Conservation (phyloP, 2,888 invertebrate species). For the Stenchaetothrips biformis region DNA sequence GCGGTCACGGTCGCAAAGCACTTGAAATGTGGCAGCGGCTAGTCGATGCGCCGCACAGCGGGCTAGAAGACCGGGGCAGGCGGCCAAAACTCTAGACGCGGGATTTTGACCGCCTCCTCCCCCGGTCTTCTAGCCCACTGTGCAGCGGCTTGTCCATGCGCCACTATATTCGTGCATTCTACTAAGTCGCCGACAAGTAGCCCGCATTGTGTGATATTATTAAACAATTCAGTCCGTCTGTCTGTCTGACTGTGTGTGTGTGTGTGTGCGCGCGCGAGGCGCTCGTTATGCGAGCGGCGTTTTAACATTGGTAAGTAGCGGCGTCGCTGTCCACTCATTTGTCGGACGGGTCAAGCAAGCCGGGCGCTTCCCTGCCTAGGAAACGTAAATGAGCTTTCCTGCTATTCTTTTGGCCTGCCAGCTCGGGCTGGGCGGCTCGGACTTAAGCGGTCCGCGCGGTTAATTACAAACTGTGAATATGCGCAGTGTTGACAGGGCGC, state of each 20-base stretch:
- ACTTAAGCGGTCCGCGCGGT: too few species aligned
- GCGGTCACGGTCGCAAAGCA: constrained; percentile 19
- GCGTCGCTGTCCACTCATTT: not conserved
- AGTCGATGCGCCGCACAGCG: not conserved
- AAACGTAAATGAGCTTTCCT: too few species aligned
- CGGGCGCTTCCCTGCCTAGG: not conserved
- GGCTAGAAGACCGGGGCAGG: too few species aligned
- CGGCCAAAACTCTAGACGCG: too few species aligned
- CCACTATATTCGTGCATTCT: not conserved
- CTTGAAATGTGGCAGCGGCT: not conserved
- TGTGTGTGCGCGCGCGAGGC: not conserved
- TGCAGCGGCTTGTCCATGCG: not conserved
- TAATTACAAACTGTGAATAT: too few species aligned
- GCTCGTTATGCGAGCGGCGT: not conserved
- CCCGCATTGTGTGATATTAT: not conserved
- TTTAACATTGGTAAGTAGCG: not conserved
- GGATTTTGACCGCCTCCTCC: too few species aligned
- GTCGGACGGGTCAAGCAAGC: not conserved
- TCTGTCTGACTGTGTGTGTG: not conserved
- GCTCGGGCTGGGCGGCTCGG: too few species aligned
- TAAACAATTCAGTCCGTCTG: not conserved
- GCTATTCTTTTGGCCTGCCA: too few species aligned
- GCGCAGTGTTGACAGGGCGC: too few species aligned
- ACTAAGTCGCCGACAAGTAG: not conserved
- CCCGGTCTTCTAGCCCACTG: too few species aligned